Evolutionary conservation across 2,797 vertebrate species (phyloP).

Genomic region (Hemitrygon akajei): DNA sequence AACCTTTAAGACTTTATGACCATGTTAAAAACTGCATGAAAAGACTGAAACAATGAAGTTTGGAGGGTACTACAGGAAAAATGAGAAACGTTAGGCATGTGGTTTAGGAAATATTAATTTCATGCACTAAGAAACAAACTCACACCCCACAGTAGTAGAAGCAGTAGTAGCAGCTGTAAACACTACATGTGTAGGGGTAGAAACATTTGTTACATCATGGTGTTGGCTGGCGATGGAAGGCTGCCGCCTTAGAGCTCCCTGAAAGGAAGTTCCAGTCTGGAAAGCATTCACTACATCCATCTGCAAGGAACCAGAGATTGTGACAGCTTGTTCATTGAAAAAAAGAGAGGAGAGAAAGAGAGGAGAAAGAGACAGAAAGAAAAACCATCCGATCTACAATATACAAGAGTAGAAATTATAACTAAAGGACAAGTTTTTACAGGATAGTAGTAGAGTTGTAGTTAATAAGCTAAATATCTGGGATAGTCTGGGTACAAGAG

Average conservation of each 20-base stretch:
- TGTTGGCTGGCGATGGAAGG: constrained; percentile 99
- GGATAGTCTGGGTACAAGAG: constrained; percentile 48
- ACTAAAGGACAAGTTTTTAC: constrained; percentile 66
- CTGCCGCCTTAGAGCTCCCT: constrained; percentile 99
- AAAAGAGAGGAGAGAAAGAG: constrained; percentile 58
- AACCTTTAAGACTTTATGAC: constrained; percentile 65
- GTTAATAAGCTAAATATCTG: constrained; percentile 52
- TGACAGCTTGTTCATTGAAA: constrained; percentile 79
- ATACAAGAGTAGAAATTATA: constrained; percentile 60
- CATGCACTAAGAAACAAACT: constrained; percentile 99
- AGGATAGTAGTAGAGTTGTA: constrained; percentile 58
- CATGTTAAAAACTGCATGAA: constrained; percentile 69
- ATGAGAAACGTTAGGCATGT: constrained; percentile 90
- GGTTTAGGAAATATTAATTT: constrained; percentile 92
- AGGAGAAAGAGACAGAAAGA: constrained; percentile 56
- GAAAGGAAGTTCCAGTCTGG: constrained; percentile 99
- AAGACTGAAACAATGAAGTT: constrained; percentile 61
- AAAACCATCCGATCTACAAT: constrained; percentile 69
- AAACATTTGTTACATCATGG: constrained; percentile 99
- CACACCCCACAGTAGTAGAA: constrained; percentile 99
- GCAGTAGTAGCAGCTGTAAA: constrained; percentile 91
- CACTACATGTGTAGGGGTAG: constrained; percentile 99
- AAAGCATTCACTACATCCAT: constrained; percentile 99
- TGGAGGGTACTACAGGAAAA: constrained; percentile 76
- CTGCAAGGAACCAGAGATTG: constrained; percentile 99